These are phyloP conservation scores for Orgyia antiqua DNA, from an alignment of 2,888 invertebrate genomes.

Conservation along the genomic window DNA sequence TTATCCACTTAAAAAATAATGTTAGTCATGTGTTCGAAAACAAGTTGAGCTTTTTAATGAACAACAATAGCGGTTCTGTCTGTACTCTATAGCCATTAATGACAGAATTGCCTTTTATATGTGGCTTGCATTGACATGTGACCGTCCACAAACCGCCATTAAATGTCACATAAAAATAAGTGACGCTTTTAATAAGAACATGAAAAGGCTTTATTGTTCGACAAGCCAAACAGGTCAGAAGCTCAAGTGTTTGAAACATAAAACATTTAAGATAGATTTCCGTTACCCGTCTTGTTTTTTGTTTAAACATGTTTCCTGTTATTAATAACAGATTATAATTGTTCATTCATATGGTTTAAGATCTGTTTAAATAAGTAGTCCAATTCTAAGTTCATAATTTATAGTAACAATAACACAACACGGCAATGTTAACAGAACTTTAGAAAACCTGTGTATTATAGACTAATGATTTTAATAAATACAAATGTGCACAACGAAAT, in stretches of 20 bases:
- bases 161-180: conserved; percentile 26
- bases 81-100: conserved; percentile 9
- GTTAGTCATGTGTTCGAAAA: too few relatives aligned
- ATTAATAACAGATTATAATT: conserved; percentile 14
- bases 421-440: too few relatives aligned
- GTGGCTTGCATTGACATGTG: conserved; percentile 7
- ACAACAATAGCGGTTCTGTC: conserved; percentile 10
- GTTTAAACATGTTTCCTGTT: conserved; percentile 15
- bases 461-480: too few relatives aligned
- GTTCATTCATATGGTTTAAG: too few relatives aligned
- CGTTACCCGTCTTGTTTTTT: conserved; percentile 21
- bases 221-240: conserved; percentile 10
- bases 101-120: conserved; percentile 8
- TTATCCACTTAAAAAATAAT: too few relatives aligned
- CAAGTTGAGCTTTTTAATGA: conserved; percentile 2
- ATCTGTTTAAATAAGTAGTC: too few relatives aligned
- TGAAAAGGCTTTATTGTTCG: conserved; percentile 28
- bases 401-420: too few relatives aligned
- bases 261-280: conserved; percentile 12
- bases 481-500: too few relatives aligned
- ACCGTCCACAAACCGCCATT: conserved; percentile 13
- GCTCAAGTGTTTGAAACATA: conserved; percentile 11
- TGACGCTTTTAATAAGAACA: conserved; percentile 24
- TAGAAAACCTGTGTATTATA: too few relatives aligned
- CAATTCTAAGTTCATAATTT: too few relatives aligned